Base-by-base conservation (phyloP, 1,140 invertebrate species). In the Brachionus sp. region DNA sequence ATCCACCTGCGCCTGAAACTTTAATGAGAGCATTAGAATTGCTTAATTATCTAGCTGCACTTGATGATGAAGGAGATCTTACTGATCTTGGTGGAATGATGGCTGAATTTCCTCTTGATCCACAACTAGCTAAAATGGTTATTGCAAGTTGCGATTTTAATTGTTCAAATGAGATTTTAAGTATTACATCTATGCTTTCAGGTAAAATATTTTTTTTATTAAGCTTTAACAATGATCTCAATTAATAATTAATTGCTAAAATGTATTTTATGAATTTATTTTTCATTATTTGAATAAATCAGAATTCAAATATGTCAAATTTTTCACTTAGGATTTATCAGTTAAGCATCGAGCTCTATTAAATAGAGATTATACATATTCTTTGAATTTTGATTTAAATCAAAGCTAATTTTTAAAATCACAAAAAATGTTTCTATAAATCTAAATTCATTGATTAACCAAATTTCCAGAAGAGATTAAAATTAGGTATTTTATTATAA, bases 1-100 rank as follows among this genome's bases (percentile, higher is more conserved):
- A 99, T 91, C 97, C 97, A 16, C 97, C 97, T 90, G 98, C 98
- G n/a, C 98, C 98, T 0, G 97, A 99, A 91, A 99, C 98, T 0
- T 90, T 99, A n/a, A 99, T 99, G 97, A 90, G 97, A 88, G 97
- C 98, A 2, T 88, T 99, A 77, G 98, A 99, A 90, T 90, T 99
- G 75, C 90, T 99, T 9, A 99, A 99, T 90, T 99, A 99, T 88
- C 90, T 99, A 77, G 95, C 95, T 4, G 95, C 95, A 0, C 90
- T 98, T 19, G 97, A 99, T 86, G 98, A 99, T 89, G 96, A 98
- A 88, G 89, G 89, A 66, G 88, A 90, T 77, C 84, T 89, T 29
- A 90, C 89, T 33, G 88, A 89, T 83, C 84, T 89, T 13, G 88
- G 88, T 0, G 95, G 96, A 0, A 94, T 99, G 84, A 99, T 99